Evolutionary conservation across 2,113 vertebrate genomes (phyloP).

Genomic region (Hypocryptadius cinnamomeus): DNA sequence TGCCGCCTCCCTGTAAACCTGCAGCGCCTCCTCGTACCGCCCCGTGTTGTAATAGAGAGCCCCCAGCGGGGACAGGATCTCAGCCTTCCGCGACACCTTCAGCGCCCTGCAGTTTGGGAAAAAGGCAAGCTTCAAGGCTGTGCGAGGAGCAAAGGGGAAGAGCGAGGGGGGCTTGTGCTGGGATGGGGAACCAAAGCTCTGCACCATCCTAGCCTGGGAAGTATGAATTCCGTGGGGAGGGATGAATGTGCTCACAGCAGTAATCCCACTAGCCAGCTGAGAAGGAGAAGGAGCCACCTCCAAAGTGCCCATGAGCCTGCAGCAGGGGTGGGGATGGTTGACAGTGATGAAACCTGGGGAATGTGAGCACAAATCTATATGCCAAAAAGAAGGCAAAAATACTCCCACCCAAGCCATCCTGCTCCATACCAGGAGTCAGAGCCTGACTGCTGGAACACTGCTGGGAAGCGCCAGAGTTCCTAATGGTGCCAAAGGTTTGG

Average conservation of each 20-base stretch:
- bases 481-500: background rate
- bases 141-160: background rate
- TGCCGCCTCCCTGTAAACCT: constrained; percentile 83
- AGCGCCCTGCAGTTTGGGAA: constrained; percentile 74
- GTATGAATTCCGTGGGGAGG: background rate
- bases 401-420: background rate
- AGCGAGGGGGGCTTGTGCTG: accelerated
- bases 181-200: background rate
- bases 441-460: background rate
- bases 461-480: background rate
- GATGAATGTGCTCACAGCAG: background rate
- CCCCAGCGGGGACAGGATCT: constrained; percentile 86
- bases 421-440: background rate
- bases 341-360: background rate
- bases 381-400: background rate
- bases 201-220: background rate
- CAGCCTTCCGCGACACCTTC: constrained; percentile 81
- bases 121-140: background rate
- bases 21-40: constrained; percentile 83
- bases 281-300: background rate
- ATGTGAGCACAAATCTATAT: background rate
- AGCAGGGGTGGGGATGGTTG: background rate
- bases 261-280: background rate
- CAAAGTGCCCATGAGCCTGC: accelerated
- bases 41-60: constrained; percentile 96